These are phyloP conservation scores for Dysdera silvatica DNA, from an alignment of 1,140 invertebrate species.

Conservation along the genomic window DNA sequence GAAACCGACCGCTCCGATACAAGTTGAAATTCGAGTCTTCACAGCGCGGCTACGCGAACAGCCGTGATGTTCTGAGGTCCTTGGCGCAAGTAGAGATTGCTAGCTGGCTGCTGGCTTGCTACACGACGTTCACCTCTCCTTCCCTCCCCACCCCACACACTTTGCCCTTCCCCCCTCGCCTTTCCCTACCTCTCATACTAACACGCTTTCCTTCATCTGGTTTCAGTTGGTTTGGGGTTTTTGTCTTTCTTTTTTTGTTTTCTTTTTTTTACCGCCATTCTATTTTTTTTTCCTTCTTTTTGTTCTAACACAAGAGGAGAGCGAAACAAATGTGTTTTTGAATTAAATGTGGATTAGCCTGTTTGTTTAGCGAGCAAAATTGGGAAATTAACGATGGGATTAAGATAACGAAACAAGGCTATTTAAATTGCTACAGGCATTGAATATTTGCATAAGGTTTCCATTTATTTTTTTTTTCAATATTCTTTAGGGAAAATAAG, in stretches of 20 bases:
- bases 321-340: too few species aligned
- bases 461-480: too few species aligned
- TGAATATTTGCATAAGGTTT: too few species aligned
- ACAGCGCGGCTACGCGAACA: background rate
- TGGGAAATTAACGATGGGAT: too few species aligned
- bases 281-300: too few species aligned
- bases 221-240: background rate
- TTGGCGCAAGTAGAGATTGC: constrained; percentile 2
- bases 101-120: constrained; percentile 31
- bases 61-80: constrained; percentile 17
- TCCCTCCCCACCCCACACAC: background rate
- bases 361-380: too few species aligned
- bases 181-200: background rate
- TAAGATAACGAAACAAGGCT: too few species aligned
- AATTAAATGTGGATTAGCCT: too few species aligned
- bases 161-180: background rate
- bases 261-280: too few species aligned
- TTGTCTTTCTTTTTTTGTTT: constrained; percentile 6
- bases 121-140: constrained; percentile 12
- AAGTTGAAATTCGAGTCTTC: background rate
- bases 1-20: background rate
- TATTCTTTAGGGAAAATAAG: too few species aligned
- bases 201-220: background rate
- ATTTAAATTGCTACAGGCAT: too few species aligned
- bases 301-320: too few species aligned